A percentile compares a stretch with the other conserved stretches of the same genome.
These are phyloP conservation scores for Hyperoodon ampullatus DNA, from an alignment of 2,113 vertebrate genomes.

Conservation along the genomic window DNA sequence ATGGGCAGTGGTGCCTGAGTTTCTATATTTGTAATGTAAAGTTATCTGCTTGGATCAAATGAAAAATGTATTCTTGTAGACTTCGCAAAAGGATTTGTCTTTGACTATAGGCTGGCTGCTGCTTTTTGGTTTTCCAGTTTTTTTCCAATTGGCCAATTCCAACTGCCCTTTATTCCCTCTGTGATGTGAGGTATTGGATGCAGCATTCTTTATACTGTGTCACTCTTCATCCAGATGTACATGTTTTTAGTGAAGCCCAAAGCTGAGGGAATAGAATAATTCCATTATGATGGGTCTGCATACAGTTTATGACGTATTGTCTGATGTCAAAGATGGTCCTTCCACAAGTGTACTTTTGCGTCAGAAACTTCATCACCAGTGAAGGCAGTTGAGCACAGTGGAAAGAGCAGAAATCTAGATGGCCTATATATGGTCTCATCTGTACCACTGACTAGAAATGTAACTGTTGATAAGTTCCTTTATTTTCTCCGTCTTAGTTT, in stretches of 20 bases:
- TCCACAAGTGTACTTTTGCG: neutral
- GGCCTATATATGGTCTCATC: neutral
- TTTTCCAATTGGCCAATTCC: neutral
- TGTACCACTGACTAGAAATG: neutral
- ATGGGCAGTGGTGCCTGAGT: neutral
- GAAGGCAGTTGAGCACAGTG: neutral
- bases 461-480: neutral
- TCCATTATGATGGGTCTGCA: neutral
- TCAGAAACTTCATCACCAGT: neutral
- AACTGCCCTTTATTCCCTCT: neutral
- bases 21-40: slow-evolving; percentile 8
- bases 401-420: neutral
- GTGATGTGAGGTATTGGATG: neutral
- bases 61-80: neutral
- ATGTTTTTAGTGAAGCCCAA: neutral
- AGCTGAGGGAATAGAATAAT: neutral
- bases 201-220: neutral
- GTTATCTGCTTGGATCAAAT: slow-evolving; percentile 28
- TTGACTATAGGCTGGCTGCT: neutral
- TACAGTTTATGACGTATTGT: neutral
- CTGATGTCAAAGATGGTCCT: neutral
- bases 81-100: slow-evolving; percentile 16
- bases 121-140: slow-evolving; percentile 1
- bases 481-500: neutral
- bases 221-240: neutral